Base-by-base conservation (phyloP, 35 echinoderm and acorn worm genomes). In the Anneissia japonica region DNA sequence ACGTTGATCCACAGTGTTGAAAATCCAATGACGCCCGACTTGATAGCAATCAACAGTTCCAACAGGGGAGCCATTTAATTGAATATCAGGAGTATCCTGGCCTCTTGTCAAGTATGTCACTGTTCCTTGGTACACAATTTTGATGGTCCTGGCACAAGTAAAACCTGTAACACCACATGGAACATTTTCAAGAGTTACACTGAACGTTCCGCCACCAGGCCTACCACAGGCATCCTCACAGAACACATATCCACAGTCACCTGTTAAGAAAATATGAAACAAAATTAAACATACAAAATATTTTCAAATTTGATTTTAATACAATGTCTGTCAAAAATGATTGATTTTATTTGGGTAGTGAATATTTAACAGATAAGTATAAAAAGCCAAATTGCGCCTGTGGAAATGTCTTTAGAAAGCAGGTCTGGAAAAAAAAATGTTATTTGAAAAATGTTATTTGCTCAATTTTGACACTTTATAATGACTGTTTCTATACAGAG, bases 141-240 rank as follows among this genome's bases (percentile, higher is more conserved):
- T 77, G 35, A 90, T 73, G 7, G 88, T 51, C 40, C 78, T 84
- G 34, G 88, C 84, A 30, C 88, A 90, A 31, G 74, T 9, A 14
- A 39, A 9, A 34, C 88, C 88, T 5, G 33, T 32, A 6, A 40
- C 81, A 64, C 88, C 88, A 38, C 88, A 90, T 17, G 88, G 73
- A 35, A 90, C 82, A 79, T 90, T 90, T 35, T 90, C 81, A 1
- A 84, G 74, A 30, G 78, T 46, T 2, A 90, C 82, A 12, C 74
- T 90, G 43, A 90, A 84, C 32, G 39, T 78, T 29, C 35, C 29
- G 0, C 34, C 30, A 55, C 41, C 82, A 11, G 32, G 19, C 0
- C 34, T 23, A 31, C 37, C 30, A 37, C 88, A 90, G 37, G 34
- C 32, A 73, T 90, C 74, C 39, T 90, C 81, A 31, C 35, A 81